Conservation (phyloP, 2,113 vertebrate species). For the Merops nubicus region DNA sequence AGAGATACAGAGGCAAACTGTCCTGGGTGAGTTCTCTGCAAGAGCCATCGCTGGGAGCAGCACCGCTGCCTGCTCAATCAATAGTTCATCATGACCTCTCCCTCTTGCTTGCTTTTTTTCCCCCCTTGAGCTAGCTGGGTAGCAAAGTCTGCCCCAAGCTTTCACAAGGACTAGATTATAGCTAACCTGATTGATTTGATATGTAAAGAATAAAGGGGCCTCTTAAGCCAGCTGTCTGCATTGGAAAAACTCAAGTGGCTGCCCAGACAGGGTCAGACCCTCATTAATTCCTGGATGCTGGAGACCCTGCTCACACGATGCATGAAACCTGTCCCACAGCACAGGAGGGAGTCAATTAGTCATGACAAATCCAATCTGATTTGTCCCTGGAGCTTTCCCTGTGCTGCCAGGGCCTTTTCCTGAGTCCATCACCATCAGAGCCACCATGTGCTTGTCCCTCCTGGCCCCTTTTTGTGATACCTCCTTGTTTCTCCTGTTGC, state of each 20-base stretch:
- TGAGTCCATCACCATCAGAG: rapidly evolving
- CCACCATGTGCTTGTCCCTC: not conserved
- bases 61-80: not conserved
- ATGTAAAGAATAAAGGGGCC: not conserved
- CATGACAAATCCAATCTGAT: not conserved
- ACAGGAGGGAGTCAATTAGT: constrained; percentile 4
- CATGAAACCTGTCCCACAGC: not conserved
- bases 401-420: not conserved
- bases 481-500: not conserved
- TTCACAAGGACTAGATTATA: constrained; percentile 41
- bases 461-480: rapidly evolving
- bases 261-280: not conserved
- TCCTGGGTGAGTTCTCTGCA: not conserved
- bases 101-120: constrained; percentile 27
- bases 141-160: not conserved
- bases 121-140: constrained; percentile 2
- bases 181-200: constrained; percentile 24
- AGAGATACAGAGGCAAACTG: not conserved
- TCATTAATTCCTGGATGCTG: constrained; percentile 16
- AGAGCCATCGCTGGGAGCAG: not conserved
- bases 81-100: constrained; percentile 61
- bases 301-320: not conserved
- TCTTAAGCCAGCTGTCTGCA: constrained; percentile 33
- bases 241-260: not conserved
- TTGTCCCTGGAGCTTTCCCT: not conserved